phyloP scores from a whole-genome alignment of 1,140 invertebrate genomes.

The Coelopa frigida region DNA sequence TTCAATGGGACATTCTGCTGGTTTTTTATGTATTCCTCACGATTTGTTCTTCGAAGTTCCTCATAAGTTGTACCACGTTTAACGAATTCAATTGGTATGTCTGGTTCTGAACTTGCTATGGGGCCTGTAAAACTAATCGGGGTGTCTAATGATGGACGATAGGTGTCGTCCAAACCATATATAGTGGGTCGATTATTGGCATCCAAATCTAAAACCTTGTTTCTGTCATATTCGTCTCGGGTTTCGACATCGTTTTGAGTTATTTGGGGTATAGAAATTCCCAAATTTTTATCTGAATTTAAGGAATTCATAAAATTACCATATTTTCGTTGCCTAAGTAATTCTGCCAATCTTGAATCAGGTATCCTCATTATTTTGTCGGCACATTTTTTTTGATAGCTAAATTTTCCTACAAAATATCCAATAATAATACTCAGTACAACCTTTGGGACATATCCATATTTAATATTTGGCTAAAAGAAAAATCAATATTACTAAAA shows the following conservation, averaged over 20 bases:
- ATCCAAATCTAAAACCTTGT: slow-evolving; percentile 45
- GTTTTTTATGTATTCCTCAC: slow-evolving; percentile 51
- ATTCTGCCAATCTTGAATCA: slow-evolving; percentile 34
- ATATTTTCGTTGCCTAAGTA: slow-evolving; percentile 28
- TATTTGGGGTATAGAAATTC: no score
- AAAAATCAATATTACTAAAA: slow-evolving; percentile 6
- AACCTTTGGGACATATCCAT: slow-evolving; percentile 61
- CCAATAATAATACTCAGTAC: slow-evolving; percentile 56
- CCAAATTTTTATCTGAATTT: slow-evolving; percentile 44
- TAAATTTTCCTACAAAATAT: slow-evolving; percentile 68
- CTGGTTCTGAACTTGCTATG: slow-evolving; percentile 21
- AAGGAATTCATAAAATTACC: slow-evolving; percentile 26
- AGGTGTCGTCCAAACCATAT: slow-evolving; percentile 47
- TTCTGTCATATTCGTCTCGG: slow-evolving; percentile 34
- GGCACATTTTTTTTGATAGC: slow-evolving; percentile 63
- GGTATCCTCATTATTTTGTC: slow-evolving; percentile 69
- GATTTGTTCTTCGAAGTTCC: slow-evolving; percentile 52
- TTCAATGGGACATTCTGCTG: no score
- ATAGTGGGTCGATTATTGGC: slow-evolving; percentile 41
- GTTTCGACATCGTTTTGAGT: slow-evolving; percentile 47
- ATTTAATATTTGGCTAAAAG: slow-evolving; percentile 51
- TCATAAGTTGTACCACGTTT: slow-evolving; percentile 50
- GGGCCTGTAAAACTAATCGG: slow-evolving; percentile 9
- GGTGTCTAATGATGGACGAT: slow-evolving; percentile 47
- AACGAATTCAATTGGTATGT: slow-evolving; percentile 28